These are phyloP conservation scores for Condylostylus longicornis DNA, from an alignment of 1,140 invertebrate genomes.

Conservation along the genomic window DNA sequence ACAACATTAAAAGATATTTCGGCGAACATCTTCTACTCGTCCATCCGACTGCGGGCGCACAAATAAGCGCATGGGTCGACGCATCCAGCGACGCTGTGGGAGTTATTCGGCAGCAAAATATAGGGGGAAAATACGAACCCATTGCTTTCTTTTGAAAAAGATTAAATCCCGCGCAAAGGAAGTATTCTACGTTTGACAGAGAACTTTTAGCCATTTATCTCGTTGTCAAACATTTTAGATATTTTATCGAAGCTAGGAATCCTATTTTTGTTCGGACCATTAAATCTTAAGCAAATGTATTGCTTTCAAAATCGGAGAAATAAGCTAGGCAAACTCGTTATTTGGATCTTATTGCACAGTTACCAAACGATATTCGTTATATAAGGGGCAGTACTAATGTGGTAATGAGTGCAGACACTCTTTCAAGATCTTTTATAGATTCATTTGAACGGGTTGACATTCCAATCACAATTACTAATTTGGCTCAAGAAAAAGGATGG, in stretches of 20 bases:
- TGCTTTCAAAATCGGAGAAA: constrained; percentile 33
- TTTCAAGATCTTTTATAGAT: too few species aligned
- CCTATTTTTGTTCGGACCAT: too few species aligned
- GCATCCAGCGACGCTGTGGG: constrained; percentile 28
- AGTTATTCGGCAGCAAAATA: constrained; percentile 22
- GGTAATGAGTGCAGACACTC: constrained; percentile 1
- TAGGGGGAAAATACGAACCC: constrained; percentile 17
- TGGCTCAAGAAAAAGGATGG: background rate
- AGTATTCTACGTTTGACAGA: constrained; percentile 26
- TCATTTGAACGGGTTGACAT: too few species aligned
- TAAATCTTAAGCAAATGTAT: constrained; percentile 27
- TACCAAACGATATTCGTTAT: constrained; percentile 13
- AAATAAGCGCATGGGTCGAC: too few species aligned
- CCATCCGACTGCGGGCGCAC: too few species aligned
- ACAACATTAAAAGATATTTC: too few species aligned
- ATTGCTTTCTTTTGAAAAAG: constrained; percentile 31
- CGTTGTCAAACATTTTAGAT: constrained; percentile 19
- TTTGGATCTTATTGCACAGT: too few species aligned
- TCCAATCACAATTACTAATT: too few species aligned
- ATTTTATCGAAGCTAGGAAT: constrained; percentile 21
- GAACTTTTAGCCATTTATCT: constrained; percentile 27
- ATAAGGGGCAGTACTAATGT: background rate
- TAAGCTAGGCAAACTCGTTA: too few species aligned
- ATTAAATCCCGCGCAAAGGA: constrained; percentile 15
- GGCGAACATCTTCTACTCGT: too few species aligned